phyloP scores from a whole-genome alignment of 2,797 vertebrate species.

The Pantherophis vulpinus region DNA sequence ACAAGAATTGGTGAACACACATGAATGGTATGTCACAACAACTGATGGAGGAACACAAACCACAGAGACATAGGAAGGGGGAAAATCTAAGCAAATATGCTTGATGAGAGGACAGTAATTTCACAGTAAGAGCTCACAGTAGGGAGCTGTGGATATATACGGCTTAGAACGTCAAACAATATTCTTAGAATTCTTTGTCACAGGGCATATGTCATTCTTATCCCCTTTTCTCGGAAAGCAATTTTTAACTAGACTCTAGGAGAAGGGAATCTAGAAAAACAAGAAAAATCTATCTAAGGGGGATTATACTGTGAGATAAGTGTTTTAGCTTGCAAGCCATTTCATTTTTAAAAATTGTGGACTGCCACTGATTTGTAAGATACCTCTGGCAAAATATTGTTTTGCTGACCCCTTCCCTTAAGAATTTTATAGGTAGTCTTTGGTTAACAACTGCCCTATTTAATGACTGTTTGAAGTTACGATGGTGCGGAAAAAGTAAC shows the following conservation, averaged over 20 bases:
- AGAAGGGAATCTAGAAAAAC: neutral
- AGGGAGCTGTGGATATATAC: neutral
- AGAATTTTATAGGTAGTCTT: neutral
- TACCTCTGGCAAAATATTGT: neutral
- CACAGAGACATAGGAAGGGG: neutral
- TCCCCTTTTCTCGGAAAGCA: neutral
- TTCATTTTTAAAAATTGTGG: neutral
- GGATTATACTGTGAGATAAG: neutral
- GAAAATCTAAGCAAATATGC: neutral
- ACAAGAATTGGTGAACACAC: neutral
- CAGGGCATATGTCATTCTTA: neutral
- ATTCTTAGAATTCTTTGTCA: neutral
- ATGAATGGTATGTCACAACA: neutral
- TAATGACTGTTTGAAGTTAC: neutral
- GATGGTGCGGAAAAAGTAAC: neutral
- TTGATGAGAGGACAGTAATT: no score
- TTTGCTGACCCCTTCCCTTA: neutral
- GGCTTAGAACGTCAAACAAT: neutral
- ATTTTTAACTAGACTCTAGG: neutral
- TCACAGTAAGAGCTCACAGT: neutral
- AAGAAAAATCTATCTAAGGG: neutral
- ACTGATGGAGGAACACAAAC: neutral
- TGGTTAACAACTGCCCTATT: neutral
- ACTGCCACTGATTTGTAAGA: neutral
- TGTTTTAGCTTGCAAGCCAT: neutral